Conservation (phyloP, 1,140 invertebrate species). For the Pentalonia nigronervosa region DNA sequence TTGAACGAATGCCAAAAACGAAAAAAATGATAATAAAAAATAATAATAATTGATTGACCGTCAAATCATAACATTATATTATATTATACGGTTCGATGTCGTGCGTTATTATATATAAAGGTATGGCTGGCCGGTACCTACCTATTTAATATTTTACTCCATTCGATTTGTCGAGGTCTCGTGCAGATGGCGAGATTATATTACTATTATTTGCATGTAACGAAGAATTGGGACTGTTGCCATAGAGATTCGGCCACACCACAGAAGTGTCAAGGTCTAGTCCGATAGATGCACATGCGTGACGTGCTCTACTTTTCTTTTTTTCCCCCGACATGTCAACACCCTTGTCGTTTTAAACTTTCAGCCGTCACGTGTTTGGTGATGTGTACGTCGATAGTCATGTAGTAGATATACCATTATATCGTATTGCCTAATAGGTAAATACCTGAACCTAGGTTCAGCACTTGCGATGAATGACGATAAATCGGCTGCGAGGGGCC, state of each 20-base stretch:
- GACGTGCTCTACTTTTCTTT: slow-evolving; percentile 51
- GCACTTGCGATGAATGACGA: too few relatives aligned
- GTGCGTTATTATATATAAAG: too few relatives aligned
- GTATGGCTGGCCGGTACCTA: not conserved
- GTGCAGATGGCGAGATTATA: slow-evolving; percentile 1
- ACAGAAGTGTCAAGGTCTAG: slow-evolving; percentile 55
- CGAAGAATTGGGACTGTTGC: slow-evolving; percentile 25
- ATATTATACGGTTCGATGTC: too few relatives aligned
- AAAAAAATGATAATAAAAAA: too few relatives aligned
- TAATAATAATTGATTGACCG: too few relatives aligned
- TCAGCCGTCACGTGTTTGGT: not conserved
- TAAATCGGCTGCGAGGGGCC: too few relatives aligned
- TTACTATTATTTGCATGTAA: slow-evolving; percentile 31
- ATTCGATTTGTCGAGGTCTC: not conserved
- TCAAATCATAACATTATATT: too few relatives aligned
- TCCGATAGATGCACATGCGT: not conserved
- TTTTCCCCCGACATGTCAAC: slow-evolving; percentile 5
- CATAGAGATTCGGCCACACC: slow-evolving; percentile 55
- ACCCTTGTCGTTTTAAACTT: not conserved
- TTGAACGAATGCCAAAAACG: too few relatives aligned
- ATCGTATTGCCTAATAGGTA: too few relatives aligned
- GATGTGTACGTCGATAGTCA: too few relatives aligned
- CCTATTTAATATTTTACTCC: not conserved
- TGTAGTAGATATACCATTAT: too few relatives aligned
- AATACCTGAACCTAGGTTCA: too few relatives aligned